These are phyloP conservation scores for Hippopotamyrus pictus DNA, from an alignment of 2,797 vertebrate species.

Conservation along the genomic window DNA sequence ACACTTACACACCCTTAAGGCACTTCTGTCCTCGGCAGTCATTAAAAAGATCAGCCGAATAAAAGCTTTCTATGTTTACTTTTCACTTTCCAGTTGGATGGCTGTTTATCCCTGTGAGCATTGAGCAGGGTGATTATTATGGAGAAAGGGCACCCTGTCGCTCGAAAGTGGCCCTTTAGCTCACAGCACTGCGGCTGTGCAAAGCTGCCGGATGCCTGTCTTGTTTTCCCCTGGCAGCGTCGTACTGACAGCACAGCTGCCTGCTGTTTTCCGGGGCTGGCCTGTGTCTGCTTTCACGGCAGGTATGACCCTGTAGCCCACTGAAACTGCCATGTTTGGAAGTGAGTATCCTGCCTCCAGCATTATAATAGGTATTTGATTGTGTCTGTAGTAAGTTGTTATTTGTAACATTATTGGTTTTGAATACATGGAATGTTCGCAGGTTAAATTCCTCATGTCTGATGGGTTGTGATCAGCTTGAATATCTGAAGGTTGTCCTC, in stretches of 20 bases:
- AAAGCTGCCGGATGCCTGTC: not conserved
- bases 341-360: not conserved
- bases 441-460: not conserved
- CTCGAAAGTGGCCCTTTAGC: conserved; percentile 6
- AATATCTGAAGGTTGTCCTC: not conserved
- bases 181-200: not conserved
- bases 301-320: not conserved
- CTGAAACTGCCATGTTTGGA: not conserved
- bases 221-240: not conserved
- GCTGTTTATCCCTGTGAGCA: conserved; percentile 36
- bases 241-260: not conserved
- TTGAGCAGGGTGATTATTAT: conserved; percentile 17
- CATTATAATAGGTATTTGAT: not conserved
- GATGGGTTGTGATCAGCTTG: not conserved
- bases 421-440: not conserved
- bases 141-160: conserved; percentile 23
- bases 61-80: conserved; percentile 29
- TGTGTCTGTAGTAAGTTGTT: not conserved
- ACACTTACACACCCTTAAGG: not conserved
- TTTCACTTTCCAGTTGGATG: conserved; percentile 38
- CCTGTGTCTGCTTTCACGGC: not conserved
- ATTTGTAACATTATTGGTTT: not conserved
- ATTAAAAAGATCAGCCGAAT: conserved; percentile 43
- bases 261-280: not conserved
- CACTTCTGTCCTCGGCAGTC: conserved; percentile 32